Percentiles rank a stretch among this genome's conserved stretches.
phyloP scores from a whole-genome alignment of 1,140 invertebrate genomes.

The Drosophila lowei region DNA sequence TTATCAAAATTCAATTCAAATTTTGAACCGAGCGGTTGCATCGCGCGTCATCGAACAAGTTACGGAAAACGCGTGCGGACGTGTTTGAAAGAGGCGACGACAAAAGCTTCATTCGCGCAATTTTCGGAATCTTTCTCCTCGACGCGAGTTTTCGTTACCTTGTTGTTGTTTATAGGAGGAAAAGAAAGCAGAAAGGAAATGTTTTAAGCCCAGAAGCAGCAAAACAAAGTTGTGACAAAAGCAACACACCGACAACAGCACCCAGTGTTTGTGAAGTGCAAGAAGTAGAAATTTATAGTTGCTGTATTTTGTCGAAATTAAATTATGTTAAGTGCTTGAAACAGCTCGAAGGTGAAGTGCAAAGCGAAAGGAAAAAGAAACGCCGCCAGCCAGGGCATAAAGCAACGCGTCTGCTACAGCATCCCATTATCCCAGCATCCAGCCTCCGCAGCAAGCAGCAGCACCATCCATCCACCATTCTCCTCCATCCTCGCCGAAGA shows the following conservation, averaged over 20 bases:
- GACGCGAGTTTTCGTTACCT: too few relatives aligned
- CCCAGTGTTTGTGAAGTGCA: slow-evolving; percentile 58
- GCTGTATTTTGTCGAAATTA: slow-evolving; percentile 68
- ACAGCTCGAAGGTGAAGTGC: slow-evolving; percentile 55
- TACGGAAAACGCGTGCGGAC: slow-evolving; percentile 16
- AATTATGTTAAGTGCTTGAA: slow-evolving; percentile 78
- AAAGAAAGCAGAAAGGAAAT: slow-evolving; percentile 43
- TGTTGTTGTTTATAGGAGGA: too few relatives aligned
- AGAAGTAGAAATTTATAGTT: slow-evolving; percentile 57
- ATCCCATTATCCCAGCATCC: slow-evolving; percentile 22
- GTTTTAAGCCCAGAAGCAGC: slow-evolving; percentile 8
- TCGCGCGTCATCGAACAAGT: slow-evolving; percentile 17
- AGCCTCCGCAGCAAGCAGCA: background rate
- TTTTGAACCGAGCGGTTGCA: slow-evolving; percentile 11
- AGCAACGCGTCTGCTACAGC: too few relatives aligned
- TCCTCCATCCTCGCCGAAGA: slow-evolving; percentile 10
- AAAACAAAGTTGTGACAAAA: slow-evolving; percentile 50
- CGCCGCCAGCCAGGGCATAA: slow-evolving; percentile 12
- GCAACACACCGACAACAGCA: slow-evolving; percentile 40
- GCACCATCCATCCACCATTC: too few relatives aligned
- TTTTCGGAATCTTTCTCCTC: too few relatives aligned
- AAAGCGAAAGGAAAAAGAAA: slow-evolving; percentile 33
- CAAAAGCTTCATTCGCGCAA: too few relatives aligned
- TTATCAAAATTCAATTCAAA: too few relatives aligned
- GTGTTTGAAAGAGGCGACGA: too few relatives aligned